A percentile compares a stretch with the other conserved stretches of the same genome.
Evolutionary conservation across 2,797 vertebrate species (phyloP).

Genomic region (Anas bernieri): DNA sequence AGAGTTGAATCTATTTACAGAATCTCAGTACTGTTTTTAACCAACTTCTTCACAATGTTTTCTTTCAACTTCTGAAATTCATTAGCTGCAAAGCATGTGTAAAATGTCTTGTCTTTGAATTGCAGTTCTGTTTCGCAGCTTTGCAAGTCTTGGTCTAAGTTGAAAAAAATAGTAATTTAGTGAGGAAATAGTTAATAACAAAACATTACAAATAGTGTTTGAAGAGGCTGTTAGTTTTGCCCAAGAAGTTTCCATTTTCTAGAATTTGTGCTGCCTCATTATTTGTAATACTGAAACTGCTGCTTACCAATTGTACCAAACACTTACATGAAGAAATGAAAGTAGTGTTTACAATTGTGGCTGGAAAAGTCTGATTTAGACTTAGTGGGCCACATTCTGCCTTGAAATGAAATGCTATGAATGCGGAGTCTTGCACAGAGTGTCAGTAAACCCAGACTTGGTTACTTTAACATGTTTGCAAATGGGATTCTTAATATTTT

Average conservation of each 20-base stretch:
- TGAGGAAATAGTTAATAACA: slow-evolving; percentile 64
- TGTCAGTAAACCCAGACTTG: not conserved
- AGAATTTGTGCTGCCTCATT: slow-evolving; percentile 65
- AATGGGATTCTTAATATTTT: not conserved
- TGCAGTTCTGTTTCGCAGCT: slow-evolving; percentile 18
- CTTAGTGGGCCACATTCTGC: not conserved
- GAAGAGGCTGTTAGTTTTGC: slow-evolving; percentile 48
- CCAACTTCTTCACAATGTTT: slow-evolving; percentile 24
- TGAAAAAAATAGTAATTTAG: slow-evolving; percentile 5
- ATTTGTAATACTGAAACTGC: slow-evolving; percentile 68
- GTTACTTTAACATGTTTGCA: not conserved
- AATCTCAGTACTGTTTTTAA: slow-evolving; percentile 35
- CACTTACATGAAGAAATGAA: not conserved
- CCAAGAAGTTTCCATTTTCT: slow-evolving; percentile 51
- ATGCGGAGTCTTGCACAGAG: not conserved
- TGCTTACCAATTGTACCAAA: not conserved
- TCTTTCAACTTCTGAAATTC: slow-evolving; percentile 33
- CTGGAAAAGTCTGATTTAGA: not conserved
- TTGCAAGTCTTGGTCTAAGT: slow-evolving; percentile 37
- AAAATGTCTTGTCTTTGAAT: slow-evolving; percentile 44
- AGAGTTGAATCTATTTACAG: slow-evolving; percentile 25
- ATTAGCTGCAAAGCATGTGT: slow-evolving; percentile 35
- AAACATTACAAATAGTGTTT: slow-evolving; percentile 11
- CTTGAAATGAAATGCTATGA: not conserved
- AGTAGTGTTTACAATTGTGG: not conserved